Percentiles rank a stretch among this genome's conserved stretches.
phyloP scores from a whole-genome alignment of 2,888 invertebrate genomes.

The Callyntrura guangdongensis region DNA sequence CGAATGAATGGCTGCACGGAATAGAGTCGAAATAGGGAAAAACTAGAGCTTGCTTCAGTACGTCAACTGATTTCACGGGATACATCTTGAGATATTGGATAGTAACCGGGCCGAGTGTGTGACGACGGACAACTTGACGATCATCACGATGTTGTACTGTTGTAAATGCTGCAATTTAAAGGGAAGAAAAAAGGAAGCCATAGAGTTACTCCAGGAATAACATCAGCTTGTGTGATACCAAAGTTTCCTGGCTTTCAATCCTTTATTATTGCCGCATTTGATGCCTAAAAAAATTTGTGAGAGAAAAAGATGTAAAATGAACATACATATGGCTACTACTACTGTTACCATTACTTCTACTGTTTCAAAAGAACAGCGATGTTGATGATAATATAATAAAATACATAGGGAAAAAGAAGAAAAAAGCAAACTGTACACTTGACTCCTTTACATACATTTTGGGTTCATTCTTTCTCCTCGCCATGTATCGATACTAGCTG shows the following conservation, averaged over 20 bases:
- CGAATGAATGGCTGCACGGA: no score
- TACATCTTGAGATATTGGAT: no score
- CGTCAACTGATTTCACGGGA: no score
- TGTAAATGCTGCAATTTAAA: slow-evolving; percentile 32
- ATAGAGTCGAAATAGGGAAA: no score
- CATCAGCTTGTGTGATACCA: no score
- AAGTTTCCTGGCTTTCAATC: background rate
- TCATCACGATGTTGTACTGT: background rate
- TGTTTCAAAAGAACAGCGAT: background rate
- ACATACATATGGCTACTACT: no score
- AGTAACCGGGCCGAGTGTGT: no score
- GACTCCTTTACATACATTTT: background rate
- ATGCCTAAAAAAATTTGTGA: slow-evolving; percentile 24
- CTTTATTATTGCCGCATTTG: background rate
- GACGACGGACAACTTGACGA: background rate
- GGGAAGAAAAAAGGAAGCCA: background rate
- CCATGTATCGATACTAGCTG: no score
- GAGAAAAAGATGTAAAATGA: slow-evolving; percentile 45
- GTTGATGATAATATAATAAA: background rate
- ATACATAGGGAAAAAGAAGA: background rate
- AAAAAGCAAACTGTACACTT: slow-evolving; percentile 30
- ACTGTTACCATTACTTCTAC: no score
- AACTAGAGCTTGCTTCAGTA: no score
- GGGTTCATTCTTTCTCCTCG: no score
- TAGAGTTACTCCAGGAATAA: background rate